Conservation (phyloP, 35 echinoderm and acorn worm species). For the Anneissia japonica region DNA sequence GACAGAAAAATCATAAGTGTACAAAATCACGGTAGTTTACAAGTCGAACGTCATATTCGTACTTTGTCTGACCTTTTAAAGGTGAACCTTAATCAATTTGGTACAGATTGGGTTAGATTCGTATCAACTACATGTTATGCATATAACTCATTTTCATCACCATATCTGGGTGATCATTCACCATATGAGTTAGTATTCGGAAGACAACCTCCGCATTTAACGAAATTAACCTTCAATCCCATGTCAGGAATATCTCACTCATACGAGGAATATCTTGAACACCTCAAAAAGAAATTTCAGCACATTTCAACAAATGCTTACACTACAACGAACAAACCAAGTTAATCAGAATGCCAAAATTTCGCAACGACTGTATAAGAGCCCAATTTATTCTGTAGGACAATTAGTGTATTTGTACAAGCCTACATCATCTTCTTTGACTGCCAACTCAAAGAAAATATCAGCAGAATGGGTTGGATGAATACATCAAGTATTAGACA, state of each 20-base stretch:
- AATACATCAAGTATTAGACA: conserved; percentile 40
- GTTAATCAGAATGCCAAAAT: conserved; percentile 36
- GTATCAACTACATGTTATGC: background rate
- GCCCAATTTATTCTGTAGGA: conserved; percentile 31
- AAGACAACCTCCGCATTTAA: conserved; percentile 18
- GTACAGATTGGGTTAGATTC: background rate
- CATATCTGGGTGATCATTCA: conserved; percentile 13
- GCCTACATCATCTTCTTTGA: conserved; percentile 43
- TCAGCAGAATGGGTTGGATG: conserved; percentile 50
- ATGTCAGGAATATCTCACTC: conserved; percentile 22
- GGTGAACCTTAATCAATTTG: conserved; percentile 14
- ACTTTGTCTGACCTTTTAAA: conserved; percentile 18
- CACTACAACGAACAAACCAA: conserved; percentile 40
- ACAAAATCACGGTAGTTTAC: conserved; percentile 23
- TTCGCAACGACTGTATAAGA: conserved; percentile 21
- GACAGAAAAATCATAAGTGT: conserved; percentile 19
- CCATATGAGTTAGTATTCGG: background rate
- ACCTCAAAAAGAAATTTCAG: conserved; percentile 43
- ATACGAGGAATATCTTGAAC: conserved; percentile 29
- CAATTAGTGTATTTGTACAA: conserved; percentile 41
- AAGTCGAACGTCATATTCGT: conserved; percentile 15
- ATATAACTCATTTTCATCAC: conserved; percentile 23
- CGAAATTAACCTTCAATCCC: conserved; percentile 36
- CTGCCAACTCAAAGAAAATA: conserved; percentile 46
- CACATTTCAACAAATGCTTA: conserved; percentile 40